Evolutionary conservation across 2,888 invertebrate species (phyloP).

Genomic region (Prosapia bicincta): DNA sequence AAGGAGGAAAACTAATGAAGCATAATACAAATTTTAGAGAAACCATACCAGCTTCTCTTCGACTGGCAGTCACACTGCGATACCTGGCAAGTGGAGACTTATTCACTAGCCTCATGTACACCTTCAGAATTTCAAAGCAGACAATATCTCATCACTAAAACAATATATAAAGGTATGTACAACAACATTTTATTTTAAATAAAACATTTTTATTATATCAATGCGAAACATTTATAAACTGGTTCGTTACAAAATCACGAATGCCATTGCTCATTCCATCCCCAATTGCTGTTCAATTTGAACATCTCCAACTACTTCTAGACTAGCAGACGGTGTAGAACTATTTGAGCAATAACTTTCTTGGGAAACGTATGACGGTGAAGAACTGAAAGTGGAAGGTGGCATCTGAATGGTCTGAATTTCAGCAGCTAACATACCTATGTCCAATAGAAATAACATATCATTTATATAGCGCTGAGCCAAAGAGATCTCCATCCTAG

Average conservation of each 20-base stretch:
- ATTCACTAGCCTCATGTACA: not conserved
- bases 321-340: not conserved
- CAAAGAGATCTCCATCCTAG: slow-evolving; percentile 13
- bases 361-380: not conserved
- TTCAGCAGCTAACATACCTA: not conserved
- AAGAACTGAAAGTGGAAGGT: not conserved
- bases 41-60: not conserved
- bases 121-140: not conserved
- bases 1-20: not conserved
- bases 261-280: not conserved
- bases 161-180: not conserved
- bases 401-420: not conserved
- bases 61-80: not conserved
- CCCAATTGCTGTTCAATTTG: not conserved
- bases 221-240: not conserved
- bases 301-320: not conserved
- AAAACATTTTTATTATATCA: no score
- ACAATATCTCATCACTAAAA: not conserved
- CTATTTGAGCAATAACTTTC: not conserved
- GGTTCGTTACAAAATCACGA: not conserved
- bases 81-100: not conserved
- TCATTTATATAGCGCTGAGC: slow-evolving; percentile 6
- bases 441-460: not conserved
- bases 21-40: not conserved
- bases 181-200: no score